Evolutionary conservation across 2,113 vertebrate species (phyloP).

Genomic region (Paramisgurnus dabryanus): DNA sequence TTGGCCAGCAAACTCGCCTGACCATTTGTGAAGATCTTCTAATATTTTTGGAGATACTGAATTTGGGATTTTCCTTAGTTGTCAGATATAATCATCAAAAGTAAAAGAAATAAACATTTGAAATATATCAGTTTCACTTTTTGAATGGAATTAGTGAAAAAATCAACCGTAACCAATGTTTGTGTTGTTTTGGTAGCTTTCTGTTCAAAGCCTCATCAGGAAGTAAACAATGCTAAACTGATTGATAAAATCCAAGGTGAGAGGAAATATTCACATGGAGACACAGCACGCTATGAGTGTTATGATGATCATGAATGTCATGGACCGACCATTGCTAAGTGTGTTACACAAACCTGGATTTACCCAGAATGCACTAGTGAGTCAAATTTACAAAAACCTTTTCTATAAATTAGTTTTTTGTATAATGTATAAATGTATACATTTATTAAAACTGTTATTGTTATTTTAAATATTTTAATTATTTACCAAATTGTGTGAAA

Average conservation of each 20-base stretch:
- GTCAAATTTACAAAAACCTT: background rate
- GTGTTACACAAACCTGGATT: conserved; percentile 17
- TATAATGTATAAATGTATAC: too few species aligned
- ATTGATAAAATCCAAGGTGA: background rate
- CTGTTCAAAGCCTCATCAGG: background rate
- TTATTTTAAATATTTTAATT: too few species aligned
- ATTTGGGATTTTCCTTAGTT: too few species aligned
- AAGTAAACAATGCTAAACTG: background rate
- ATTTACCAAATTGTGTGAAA: too few species aligned
- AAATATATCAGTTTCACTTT: too few species aligned
- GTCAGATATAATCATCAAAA: too few species aligned
- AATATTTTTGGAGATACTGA: too few species aligned
- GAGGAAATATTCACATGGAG: background rate
- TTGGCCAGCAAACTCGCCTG: too few species aligned
- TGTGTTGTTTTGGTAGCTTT: background rate
- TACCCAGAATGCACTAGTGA: conserved; percentile 18
- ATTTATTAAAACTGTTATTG: too few species aligned
- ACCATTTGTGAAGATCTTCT: too few species aligned
- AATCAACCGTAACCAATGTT: background rate
- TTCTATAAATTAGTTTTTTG: too few species aligned
- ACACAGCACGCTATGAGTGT: conserved; percentile 3
- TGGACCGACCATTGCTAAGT: background rate
- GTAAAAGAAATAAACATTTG: too few species aligned
- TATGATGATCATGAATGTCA: background rate
- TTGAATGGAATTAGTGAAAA: background rate